These are phyloP conservation scores for Eretmocerus hayati DNA, from an alignment of 2,888 invertebrate genomes.

Conservation along the genomic window DNA sequence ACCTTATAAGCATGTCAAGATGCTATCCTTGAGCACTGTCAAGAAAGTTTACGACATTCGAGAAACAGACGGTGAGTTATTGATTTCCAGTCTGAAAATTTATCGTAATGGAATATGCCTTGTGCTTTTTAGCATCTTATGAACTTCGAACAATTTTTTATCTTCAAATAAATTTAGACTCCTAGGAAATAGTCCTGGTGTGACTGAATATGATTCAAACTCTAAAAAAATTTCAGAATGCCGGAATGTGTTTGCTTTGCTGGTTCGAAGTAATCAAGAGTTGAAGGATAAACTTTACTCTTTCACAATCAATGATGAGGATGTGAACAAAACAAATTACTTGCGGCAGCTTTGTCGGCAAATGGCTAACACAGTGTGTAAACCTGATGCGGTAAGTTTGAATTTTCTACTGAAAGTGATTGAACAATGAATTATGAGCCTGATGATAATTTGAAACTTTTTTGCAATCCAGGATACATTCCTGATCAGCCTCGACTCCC, in stretches of 20 bases:
- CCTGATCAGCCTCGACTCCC: constrained; percentile 68
- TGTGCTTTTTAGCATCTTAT: no score
- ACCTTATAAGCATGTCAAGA: constrained; percentile 83
- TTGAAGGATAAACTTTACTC: constrained; percentile 81
- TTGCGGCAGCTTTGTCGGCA: constrained; percentile 78
- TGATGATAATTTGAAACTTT: constrained; percentile 31
- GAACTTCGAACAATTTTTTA: no score
- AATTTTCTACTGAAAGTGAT: constrained; percentile 3
- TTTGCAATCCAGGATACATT: constrained; percentile 77
- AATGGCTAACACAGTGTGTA: constrained; percentile 87
- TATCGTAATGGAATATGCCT: no score
- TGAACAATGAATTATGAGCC: constrained; percentile 4
- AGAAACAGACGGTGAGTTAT: constrained; percentile 65
- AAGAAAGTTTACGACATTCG: constrained; percentile 86
- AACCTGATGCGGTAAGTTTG: constrained; percentile 79
- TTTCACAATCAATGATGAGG: constrained; percentile 78
- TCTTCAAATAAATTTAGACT: no score
- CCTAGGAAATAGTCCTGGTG: no score
- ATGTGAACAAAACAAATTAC: constrained; percentile 74
- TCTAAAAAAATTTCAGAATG: constrained; percentile 71
- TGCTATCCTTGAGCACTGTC: constrained; percentile 82
- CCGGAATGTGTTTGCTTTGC: constrained; percentile 83
- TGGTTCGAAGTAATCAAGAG: constrained; percentile 79
- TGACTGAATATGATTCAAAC: no score
- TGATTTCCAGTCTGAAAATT: no score